Evolutionary conservation across 2,797 vertebrate species (phyloP).

Genomic region (Sebastes taczanowskii): DNA sequence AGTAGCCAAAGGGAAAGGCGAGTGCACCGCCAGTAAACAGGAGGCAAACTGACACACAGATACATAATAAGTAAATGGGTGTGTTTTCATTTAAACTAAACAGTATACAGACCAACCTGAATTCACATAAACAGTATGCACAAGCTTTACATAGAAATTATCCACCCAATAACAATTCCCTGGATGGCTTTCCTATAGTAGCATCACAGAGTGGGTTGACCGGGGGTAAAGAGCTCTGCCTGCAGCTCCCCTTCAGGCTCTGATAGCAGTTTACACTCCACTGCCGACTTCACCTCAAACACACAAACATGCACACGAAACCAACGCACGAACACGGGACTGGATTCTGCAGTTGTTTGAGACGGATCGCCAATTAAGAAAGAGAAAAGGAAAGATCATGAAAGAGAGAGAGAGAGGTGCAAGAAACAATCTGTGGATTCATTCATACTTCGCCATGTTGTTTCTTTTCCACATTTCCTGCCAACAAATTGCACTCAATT

Average conservation of each 20-base stretch:
- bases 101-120: not conserved
- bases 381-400: not conserved
- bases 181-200: not conserved
- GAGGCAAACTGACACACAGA: not conserved
- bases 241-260: slow-evolving; percentile 29
- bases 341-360: not conserved
- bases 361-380: not conserved
- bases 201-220: not conserved
- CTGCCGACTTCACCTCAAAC: not conserved
- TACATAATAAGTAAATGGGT: not conserved
- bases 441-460: not conserved
- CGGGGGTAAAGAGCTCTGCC: not conserved
- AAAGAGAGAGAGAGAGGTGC: not conserved
- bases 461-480: slow-evolving; percentile 19
- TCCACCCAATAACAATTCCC: not conserved
- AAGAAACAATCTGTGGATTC: not conserved
- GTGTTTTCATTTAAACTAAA: not conserved
- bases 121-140: not conserved
- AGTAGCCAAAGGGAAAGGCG: slow-evolving; percentile 27
- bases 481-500: slow-evolving; percentile 33
- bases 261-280: slow-evolving; percentile 6
- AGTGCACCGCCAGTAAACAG: not conserved
- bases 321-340: not conserved
- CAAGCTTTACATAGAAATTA: not conserved
- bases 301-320: not conserved